Conservation (phyloP, 2,797 vertebrate genomes). For the Pterois miles region DNA sequence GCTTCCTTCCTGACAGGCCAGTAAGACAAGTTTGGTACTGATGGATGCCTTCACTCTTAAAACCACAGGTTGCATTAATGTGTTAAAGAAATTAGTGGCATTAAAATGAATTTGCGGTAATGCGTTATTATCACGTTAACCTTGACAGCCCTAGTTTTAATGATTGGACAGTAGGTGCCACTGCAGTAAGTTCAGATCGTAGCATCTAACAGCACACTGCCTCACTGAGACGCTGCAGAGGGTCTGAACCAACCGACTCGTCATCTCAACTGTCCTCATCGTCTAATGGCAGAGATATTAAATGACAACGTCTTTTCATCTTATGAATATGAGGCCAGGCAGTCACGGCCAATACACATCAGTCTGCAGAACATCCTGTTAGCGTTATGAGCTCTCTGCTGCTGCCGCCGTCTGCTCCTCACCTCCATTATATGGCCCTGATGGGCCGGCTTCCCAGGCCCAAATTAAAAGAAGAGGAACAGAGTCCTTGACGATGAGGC, state of each 20-base stretch:
- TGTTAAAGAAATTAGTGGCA: too few relatives aligned
- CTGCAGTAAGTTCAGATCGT: background rate
- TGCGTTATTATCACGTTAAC: too few relatives aligned
- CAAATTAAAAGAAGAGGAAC: conserved; percentile 73
- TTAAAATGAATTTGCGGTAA: too few relatives aligned
- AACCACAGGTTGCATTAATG: too few relatives aligned
- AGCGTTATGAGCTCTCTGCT: conserved; percentile 68
- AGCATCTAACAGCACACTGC: background rate
- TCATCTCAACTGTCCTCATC: conserved; percentile 57
- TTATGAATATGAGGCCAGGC: conserved; percentile 67
- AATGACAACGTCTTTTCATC: conserved; percentile 71
- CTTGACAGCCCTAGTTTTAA: background rate
- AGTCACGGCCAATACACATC: conserved; percentile 69
- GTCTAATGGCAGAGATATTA: conserved; percentile 69
- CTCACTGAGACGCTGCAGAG: background rate
- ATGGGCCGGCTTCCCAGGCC: conserved; percentile 70
- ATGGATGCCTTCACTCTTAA: too few relatives aligned
- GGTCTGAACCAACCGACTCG: background rate
- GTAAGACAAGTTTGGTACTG: too few relatives aligned
- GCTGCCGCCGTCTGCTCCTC: conserved; percentile 63
- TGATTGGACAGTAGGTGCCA: background rate
- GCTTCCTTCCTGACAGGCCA: too few relatives aligned
- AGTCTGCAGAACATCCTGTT: conserved; percentile 73
- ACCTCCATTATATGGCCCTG: conserved; percentile 65
- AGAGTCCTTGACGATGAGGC: conserved; percentile 71